Conservation (phyloP, 2,797 vertebrate genomes). For the Halcyon smyrnensis region DNA sequence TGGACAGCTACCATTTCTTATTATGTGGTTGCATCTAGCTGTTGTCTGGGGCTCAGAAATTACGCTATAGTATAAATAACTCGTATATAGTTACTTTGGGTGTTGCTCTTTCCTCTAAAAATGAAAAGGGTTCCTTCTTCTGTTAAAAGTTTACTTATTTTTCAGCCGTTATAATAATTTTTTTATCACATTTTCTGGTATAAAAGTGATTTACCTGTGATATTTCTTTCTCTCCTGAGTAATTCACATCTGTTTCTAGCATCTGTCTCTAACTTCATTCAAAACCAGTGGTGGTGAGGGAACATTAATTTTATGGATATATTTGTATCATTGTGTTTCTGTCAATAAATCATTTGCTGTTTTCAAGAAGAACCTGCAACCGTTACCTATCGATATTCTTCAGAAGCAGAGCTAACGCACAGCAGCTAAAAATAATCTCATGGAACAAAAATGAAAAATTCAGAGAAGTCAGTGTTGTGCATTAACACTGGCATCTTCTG, state of each 20-base stretch:
- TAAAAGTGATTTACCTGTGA: conserved; percentile 44
- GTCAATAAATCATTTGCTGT: conserved; percentile 10
- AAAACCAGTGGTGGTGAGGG: not conserved
- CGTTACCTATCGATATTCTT: conserved; percentile 6
- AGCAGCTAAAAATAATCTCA: conserved; percentile 62
- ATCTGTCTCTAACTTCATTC: not conserved
- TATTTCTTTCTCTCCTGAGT: conserved; percentile 13
- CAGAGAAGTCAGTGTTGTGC: conserved; percentile 48
- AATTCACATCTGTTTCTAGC: not conserved
- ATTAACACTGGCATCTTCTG: conserved; percentile 46
- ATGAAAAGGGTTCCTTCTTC: not conserved
- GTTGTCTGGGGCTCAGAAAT: not conserved
- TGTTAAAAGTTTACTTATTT: not conserved
- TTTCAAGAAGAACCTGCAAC: conserved; percentile 2
- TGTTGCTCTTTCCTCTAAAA: not conserved
- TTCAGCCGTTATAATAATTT: not conserved
- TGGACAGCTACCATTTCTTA: not conserved
- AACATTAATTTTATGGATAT: not conserved
- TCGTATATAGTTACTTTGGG: not conserved
- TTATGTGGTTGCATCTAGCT: not conserved
- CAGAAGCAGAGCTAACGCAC: conserved; percentile 44
- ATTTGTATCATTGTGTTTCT: not conserved
- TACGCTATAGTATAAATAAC: not conserved
- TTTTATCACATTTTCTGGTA: conserved; percentile 19
- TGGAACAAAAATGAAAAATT: conserved; percentile 60